Base-by-base conservation (phyloP, 2,113 vertebrate genomes). In the Phasianus colchicus region DNA sequence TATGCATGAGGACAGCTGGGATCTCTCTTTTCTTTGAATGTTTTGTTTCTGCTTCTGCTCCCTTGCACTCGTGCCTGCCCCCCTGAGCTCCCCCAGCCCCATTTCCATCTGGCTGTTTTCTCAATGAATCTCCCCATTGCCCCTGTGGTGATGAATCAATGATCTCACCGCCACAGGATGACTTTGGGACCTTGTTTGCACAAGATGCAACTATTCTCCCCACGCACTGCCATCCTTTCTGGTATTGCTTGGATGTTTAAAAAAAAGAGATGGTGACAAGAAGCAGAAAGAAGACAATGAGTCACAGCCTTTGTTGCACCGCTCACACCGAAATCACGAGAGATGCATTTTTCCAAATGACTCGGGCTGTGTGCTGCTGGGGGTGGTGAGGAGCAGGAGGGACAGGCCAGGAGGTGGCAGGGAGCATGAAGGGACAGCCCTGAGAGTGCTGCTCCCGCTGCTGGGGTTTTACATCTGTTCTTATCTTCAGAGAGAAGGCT, bases 311-410 rank as follows among this genome's bases (percentile, higher is more conserved):
- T 54, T 91, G 32, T 34, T 71, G 75, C 71, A 43, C 38, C 1
- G 6, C 57, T 81, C 13, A 2, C 66, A 84, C 29, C 22, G 13
- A 95, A 92, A 95, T 95, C 89, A 92, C 72, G 70, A 92, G 82
- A 92, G 83, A 87, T 76, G 87, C 50, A 12, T 91, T 92, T 97
- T 97, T 91, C 94, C 85, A 96, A 96, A 96, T 97, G 89, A 97
- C 93, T 95, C 2, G 57, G 67, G 38, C 61, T 25, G 20, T 21
- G 27, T 40, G 42, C 67, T 85, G 71, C 48, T 2, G 15, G 3
- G 25, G 50, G 22, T 30, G 74, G 58, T 66, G 79, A 48, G 76
- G 79, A 88, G 64, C 64, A 38, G 48, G 63, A 50, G 45, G 45
- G 40, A 71, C 27, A 9, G 61, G 22, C 24, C 6, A 69, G 84